phyloP scores from a whole-genome alignment of 2,113 vertebrate genomes.

The Protobothrops mucrosquamatus region DNA sequence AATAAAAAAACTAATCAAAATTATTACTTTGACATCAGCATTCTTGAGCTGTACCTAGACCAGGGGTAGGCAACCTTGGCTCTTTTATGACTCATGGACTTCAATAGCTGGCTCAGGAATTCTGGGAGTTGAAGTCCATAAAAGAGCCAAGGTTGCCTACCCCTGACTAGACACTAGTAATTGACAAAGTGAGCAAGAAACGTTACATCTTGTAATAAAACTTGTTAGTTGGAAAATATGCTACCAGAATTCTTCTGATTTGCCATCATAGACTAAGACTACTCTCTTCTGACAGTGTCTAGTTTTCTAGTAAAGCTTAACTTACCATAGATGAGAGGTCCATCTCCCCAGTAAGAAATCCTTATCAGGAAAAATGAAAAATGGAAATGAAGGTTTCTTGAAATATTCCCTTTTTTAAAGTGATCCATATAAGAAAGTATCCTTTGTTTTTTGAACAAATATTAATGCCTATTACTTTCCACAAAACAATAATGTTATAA shows the following conservation, averaged over 20 bases:
- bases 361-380: neutral
- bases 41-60: neutral
- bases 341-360: neutral
- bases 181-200: neutral
- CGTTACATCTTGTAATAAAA: neutral
- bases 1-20: neutral
- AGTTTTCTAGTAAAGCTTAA: neutral
- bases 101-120: too few relatives aligned
- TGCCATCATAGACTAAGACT: neutral
- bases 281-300: neutral
- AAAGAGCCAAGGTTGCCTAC: too few relatives aligned
- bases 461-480: neutral
- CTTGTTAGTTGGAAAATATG: neutral
- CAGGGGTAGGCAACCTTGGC: too few relatives aligned
- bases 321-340: neutral
- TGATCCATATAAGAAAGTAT: neutral
- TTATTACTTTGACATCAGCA: neutral
- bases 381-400: neutral
- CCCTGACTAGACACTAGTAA: neutral
- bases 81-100: too few relatives aligned
- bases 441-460: neutral
- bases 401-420: neutral
- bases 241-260: neutral
- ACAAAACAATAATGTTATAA: neutral
- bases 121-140: too few relatives aligned